phyloP scores from a whole-genome alignment of 2,888 invertebrate species.

The Gortyna flavago region DNA sequence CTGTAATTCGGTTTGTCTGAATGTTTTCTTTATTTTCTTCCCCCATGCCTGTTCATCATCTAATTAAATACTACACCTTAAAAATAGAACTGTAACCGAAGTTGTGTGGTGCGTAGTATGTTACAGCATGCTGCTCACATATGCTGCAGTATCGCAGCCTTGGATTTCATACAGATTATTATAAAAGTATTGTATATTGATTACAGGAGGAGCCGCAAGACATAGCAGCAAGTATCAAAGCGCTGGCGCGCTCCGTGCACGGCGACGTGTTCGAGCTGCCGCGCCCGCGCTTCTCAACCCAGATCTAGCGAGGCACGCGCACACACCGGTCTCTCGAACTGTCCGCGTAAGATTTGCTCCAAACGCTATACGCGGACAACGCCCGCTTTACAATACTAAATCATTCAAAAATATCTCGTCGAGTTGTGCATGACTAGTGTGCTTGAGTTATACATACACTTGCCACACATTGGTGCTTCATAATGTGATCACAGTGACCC shows the following conservation, averaged over 20 bases:
- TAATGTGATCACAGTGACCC: slow-evolving; percentile 85
- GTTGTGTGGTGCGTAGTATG: not conserved
- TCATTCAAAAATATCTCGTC: slow-evolving; percentile 70
- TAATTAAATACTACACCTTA: not conserved
- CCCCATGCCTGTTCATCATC: not conserved
- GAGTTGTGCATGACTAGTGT: slow-evolving; percentile 74
- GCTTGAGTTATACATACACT: slow-evolving; percentile 68
- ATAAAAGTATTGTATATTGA: not conserved
- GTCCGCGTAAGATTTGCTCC: slow-evolving; percentile 51
- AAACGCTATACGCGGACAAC: slow-evolving; percentile 50
- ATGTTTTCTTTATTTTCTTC: not conserved
- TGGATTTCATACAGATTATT: not conserved
- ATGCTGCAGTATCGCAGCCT: not conserved
- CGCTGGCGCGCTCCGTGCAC: slow-evolving; percentile 97
- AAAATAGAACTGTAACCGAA: not conserved
- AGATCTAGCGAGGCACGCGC: slow-evolving; percentile 90
- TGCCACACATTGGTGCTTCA: slow-evolving; percentile 82
- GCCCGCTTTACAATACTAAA: slow-evolving; percentile 62
- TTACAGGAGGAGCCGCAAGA: slow-evolving; percentile 92
- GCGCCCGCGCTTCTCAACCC: slow-evolving; percentile 95
- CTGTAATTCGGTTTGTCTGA: not conserved
- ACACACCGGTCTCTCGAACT: slow-evolving; percentile 19
- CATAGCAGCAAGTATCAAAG: slow-evolving; percentile 97
- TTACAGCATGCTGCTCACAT: not conserved
- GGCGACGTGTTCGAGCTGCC: slow-evolving; percentile 97